A percentile compares a stretch with the other conserved stretches of the same genome.
phyloP scores from a whole-genome alignment of 2,888 invertebrate species.

The Pristionchus japonicus region DNA sequence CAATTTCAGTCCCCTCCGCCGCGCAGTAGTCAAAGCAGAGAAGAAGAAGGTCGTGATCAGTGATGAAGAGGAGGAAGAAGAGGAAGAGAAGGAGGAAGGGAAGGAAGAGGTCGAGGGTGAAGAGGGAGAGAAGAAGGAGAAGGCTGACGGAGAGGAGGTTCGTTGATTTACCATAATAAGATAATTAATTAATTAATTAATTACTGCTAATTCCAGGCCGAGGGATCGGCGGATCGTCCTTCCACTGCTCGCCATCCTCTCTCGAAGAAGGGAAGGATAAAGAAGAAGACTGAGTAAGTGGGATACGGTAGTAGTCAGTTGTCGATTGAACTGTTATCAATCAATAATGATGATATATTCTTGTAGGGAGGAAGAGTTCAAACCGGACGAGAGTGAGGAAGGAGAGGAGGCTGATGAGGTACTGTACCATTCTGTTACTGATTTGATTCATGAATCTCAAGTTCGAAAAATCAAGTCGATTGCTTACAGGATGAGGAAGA shows the following conservation, averaged over 20 bases:
- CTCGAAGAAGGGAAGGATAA: slow-evolving; percentile 30
- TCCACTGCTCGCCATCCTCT: slow-evolving; percentile 38
- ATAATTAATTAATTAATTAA: not conserved
- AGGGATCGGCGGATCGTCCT: not conserved
- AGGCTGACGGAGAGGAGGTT: not conserved
- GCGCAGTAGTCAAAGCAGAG: slow-evolving; percentile 49
- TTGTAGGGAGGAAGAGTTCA: slow-evolving; percentile 41
- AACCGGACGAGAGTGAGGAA: slow-evolving; percentile 41
- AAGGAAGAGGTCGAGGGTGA: slow-evolving; percentile 33
- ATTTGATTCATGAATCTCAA: no score
- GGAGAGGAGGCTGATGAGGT: slow-evolving; percentile 48
- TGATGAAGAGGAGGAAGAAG: slow-evolving; percentile 47
- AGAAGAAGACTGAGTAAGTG: slow-evolving; percentile 45
- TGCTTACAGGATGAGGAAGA: not conserved
- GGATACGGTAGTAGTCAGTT: not conserved
- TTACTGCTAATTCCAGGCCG: not conserved
- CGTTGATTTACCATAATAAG: not conserved
- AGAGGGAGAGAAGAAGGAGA: slow-evolving; percentile 40
- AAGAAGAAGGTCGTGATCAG: slow-evolving; percentile 46
- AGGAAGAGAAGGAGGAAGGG: slow-evolving; percentile 16
- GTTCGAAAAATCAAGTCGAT: no score
- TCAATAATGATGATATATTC: not conserved
- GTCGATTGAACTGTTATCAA: not conserved
- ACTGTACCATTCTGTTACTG: slow-evolving; percentile 38
- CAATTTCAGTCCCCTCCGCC: slow-evolving; percentile 50